Evolutionary conservation across 2,113 vertebrate genomes (phyloP), one percentile per base, ranked within the genome.

Genomic region (Pantherophis guttatus): DNA sequence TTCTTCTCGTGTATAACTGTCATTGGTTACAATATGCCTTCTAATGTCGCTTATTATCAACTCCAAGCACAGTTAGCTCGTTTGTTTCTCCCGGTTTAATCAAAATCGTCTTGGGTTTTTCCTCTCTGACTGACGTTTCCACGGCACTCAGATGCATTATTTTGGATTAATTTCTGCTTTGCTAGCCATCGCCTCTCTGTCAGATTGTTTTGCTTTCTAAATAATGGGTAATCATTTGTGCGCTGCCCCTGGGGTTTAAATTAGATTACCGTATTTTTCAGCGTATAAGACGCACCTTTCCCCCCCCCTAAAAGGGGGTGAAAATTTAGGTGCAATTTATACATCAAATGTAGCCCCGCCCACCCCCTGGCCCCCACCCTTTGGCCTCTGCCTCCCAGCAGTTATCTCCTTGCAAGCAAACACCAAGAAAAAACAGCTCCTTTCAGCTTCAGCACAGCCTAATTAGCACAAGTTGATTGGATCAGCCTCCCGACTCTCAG

Each of bases 1-100:
- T 94, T 96, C 94, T 95, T 97, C 95, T 75, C 92, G 93, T 97
- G 75, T 95, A 91, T 96, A 96, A 91, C 91, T 95, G 95, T 97
- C 94, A 94, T 92, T 95, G 95, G 89, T 90, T 94, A 94, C 92
- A 96, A 95, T 95, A 93, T 93, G 94, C 2, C 70, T 93, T 87
- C 48, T 93, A 92, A 92, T 88, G 62, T 89, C 96, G 50, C 93
- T 91, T 96, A 92, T 95, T 97, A 96, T 93, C 94, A 95, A 92
- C 93, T 94, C 81, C 62, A 95, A 96, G 39, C 1, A 0, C 54
- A 75, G 70, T 91, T 95, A 96, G 95, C 91, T 89, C 94, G 85
- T 93, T 90, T 89, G 58, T 94, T 54, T 96, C 90, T 96, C 50
- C 33, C 75, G 94, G 81, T 94, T 95, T 94, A 91, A 95, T 96